Conservation (phyloP, 2,113 vertebrate genomes). For the Carettochelys insculpta region DNA sequence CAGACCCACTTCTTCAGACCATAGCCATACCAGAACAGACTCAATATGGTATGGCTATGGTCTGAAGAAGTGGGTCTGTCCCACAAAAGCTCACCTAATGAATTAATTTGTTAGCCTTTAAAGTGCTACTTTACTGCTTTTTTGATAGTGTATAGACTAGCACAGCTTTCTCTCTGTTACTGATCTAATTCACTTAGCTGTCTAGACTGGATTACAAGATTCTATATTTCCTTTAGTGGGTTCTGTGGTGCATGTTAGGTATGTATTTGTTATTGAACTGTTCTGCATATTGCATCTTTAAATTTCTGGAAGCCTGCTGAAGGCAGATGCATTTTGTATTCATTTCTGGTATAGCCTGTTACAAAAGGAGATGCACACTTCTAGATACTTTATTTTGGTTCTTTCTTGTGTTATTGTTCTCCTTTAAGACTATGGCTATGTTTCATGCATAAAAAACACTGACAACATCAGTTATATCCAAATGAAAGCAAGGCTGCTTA, state of each 20-base stretch:
- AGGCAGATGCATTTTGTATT: background rate
- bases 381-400: accelerated
- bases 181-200: too few species aligned
- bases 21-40: too few species aligned
- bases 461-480: background rate
- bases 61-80: too few species aligned
- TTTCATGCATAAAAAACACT: background rate
- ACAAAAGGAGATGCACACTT: accelerated
- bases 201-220: accelerated
- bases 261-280: background rate
- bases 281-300: background rate
- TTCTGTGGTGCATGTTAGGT: background rate
- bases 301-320: background rate
- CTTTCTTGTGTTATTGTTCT: background rate
- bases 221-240: accelerated
- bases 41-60: too few species aligned
- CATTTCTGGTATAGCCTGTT: accelerated
- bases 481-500: background rate
- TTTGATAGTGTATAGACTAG: too few species aligned
- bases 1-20: too few species aligned
- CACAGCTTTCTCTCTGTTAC: too few species aligned
- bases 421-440: background rate
- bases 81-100: too few species aligned
- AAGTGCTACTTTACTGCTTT: too few species aligned
- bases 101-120: too few species aligned